These are phyloP conservation scores for Pampusana beccarii DNA, from an alignment of 2,113 vertebrate genomes.

Conservation along the genomic window DNA sequence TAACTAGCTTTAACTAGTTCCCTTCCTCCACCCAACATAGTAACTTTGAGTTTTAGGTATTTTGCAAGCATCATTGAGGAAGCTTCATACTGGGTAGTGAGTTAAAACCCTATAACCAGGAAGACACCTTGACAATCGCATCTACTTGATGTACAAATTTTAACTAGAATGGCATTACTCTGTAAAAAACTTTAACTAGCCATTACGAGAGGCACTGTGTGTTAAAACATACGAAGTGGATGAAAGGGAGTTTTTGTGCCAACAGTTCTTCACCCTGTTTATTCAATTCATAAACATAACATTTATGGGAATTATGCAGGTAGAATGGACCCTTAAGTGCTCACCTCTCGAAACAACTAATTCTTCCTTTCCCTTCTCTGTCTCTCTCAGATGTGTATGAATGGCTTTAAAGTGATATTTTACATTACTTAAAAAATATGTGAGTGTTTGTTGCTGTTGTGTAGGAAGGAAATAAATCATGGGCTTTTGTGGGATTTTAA, in stretches of 20 bases:
- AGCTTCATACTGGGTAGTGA: background rate
- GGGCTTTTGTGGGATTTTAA: slow-evolving; percentile 80
- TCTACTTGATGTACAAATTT: background rate
- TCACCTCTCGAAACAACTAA: slow-evolving; percentile 40
- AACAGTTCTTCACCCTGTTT: background rate
- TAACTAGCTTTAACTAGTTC: background rate
- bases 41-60: background rate
- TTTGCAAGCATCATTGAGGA: background rate
- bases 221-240: background rate
- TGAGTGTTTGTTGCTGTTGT: slow-evolving; percentile 78
- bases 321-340: slow-evolving; percentile 40
- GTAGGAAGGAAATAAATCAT: slow-evolving; percentile 77
- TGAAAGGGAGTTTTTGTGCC: background rate
- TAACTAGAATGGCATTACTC: background rate
- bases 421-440: slow-evolving; percentile 74
- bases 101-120: background rate
- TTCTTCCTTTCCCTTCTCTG: background rate
- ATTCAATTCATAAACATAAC: slow-evolving; percentile 20
- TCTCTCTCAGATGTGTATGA: background rate
- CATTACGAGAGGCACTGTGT: background rate
- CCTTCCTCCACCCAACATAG: accelerated
- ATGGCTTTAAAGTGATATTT: slow-evolving; percentile 68
- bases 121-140: background rate
- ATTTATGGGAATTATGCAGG: slow-evolving; percentile 21
- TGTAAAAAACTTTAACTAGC: background rate